Percentiles rank a stretch among this genome's conserved stretches.
phyloP scores from a whole-genome alignment of 1,140 invertebrate species.

The Sycobia sp. region DNA sequence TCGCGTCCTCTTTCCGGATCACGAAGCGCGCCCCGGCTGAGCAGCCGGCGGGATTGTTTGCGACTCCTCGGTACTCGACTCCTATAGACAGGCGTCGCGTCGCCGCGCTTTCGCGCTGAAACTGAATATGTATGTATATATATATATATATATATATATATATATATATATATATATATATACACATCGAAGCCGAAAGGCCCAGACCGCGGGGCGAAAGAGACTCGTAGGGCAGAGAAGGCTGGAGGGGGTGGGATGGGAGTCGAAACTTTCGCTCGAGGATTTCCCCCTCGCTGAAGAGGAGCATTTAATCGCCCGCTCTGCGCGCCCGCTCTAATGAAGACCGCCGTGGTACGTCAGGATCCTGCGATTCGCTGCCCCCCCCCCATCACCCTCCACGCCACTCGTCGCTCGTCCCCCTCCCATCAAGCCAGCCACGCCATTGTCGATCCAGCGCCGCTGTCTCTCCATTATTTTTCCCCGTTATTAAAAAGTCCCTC shows the following conservation, averaged over 20 bases:
- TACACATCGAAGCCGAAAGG: background rate
- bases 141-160: too few species aligned
- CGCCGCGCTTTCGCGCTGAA: too few species aligned
- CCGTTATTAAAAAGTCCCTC: constrained; percentile 53
- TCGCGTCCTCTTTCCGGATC: constrained; percentile 34
- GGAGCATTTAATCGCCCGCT: constrained; percentile 47
- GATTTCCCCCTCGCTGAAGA: constrained; percentile 18
- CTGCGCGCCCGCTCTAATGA: constrained; percentile 46
- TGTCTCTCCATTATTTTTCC: constrained; percentile 53
- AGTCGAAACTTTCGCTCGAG: constrained; percentile 22
- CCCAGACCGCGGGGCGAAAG: background rate
- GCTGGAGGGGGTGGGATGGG: background rate
- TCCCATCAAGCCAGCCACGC: too few species aligned
- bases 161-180: too few species aligned
- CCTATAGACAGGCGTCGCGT: too few species aligned
- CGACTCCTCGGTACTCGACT: background rate
- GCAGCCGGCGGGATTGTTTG: constrained; percentile 32
- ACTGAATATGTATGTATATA: too few species aligned
- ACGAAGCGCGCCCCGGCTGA: constrained; percentile 15
- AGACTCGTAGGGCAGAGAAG: background rate
- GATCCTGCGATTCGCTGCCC: constrained; percentile 7
- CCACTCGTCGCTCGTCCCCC: too few species aligned
- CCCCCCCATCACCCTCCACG: too few species aligned
- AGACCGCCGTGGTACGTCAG: constrained; percentile 37
- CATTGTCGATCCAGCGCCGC: constrained; percentile 32